Percentiles rank a stretch among this genome's conserved stretches.
phyloP scores from a whole-genome alignment of 2,888 invertebrate genomes.

The Cyaniris semiargus region DNA sequence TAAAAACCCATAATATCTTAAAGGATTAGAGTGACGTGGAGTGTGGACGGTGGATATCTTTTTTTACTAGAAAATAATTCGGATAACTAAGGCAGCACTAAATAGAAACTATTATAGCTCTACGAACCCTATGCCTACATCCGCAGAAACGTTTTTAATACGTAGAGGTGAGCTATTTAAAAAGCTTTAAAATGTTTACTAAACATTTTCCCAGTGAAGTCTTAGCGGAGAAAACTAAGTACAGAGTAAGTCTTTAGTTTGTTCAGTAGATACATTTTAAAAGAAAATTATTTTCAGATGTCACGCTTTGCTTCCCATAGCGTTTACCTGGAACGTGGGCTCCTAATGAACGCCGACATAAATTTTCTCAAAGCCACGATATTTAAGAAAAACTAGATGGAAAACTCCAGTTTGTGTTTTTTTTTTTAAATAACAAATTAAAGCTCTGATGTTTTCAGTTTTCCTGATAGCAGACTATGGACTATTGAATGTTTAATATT shows the following conservation, averaged over 20 bases:
- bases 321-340: constrained; percentile 45
- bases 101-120: not conserved
- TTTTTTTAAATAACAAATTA: not conserved
- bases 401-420: not conserved
- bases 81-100: not conserved
- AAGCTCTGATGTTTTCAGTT: not conserved
- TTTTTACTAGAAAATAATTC: not conserved
- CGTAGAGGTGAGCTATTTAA: too few relatives aligned
- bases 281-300: constrained; percentile 16
- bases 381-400: constrained; percentile 20
- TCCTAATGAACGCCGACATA: constrained; percentile 62
- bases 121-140: too few relatives aligned
- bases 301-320: constrained; percentile 44
- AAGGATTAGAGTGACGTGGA: not conserved
- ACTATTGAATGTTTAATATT: not conserved
- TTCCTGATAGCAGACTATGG: not conserved
- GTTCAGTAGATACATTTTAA: constrained; percentile 10
- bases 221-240: constrained; percentile 15
- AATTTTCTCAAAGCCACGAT: constrained; percentile 55
- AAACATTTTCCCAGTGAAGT: not conserved
- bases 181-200: not conserved
- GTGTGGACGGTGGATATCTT: not conserved
- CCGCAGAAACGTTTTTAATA: too few relatives aligned
- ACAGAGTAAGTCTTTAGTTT: not conserved
- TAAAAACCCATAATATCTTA: not conserved